phyloP scores from a whole-genome alignment of 2,113 vertebrate species.

The Psittacara wagleri region DNA sequence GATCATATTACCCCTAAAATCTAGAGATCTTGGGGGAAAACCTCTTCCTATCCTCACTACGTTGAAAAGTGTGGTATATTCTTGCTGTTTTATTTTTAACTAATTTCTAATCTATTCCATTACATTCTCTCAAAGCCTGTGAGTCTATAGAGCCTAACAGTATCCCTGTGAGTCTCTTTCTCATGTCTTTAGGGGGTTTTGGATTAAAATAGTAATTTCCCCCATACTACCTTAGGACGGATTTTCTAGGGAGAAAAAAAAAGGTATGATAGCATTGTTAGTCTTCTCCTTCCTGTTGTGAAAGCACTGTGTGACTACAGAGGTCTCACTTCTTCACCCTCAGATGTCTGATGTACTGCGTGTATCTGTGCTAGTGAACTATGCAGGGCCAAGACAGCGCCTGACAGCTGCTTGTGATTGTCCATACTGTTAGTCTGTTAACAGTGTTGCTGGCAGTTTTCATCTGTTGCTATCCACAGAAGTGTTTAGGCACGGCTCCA shows the following conservation, averaged over 20 bases:
- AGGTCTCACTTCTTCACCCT: background rate
- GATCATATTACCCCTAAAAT: background rate
- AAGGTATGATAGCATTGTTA: background rate
- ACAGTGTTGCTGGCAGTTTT: background rate
- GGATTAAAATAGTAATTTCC: background rate
- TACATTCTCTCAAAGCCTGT: background rate
- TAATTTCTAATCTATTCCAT: background rate
- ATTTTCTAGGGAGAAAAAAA: background rate
- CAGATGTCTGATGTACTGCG: rapidly evolving
- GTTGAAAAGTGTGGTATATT: background rate
- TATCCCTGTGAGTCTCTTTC: background rate
- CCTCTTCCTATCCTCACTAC: background rate
- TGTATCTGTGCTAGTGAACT: background rate
- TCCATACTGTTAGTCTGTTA: background rate
- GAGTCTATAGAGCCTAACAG: background rate
- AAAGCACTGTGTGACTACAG: background rate
- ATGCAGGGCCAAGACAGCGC: background rate
- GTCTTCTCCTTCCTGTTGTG: background rate
- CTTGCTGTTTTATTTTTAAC: background rate
- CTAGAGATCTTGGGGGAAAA: background rate
- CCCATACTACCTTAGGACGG: background rate
- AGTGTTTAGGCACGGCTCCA: background rate
- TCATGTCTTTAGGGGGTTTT: background rate
- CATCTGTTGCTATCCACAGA: background rate
- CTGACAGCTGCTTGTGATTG: background rate